Evolutionary conservation across 2,797 vertebrate species (phyloP), one percentile per base, ranked within the genome.

Genomic region (Pseudochirops corinnae): DNA sequence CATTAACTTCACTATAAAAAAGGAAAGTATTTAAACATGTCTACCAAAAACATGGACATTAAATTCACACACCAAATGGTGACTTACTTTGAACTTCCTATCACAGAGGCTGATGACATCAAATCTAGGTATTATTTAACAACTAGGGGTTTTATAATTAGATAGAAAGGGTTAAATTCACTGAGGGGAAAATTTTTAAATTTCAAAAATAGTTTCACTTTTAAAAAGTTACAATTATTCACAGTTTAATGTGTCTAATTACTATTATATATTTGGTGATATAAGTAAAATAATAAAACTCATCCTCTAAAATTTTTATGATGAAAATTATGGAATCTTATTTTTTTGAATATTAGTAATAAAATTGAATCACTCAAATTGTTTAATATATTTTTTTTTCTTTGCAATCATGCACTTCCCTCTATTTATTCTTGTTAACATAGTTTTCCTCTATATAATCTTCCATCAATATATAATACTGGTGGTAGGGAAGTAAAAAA

Each of bases 381-480:
- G 0, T 33, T 92, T 91, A 55, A 55, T 50, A 57, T 92, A 5
- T 0, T 9, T 67, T 9, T 87, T 74, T 92, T 1, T 92, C 24
- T 58, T 92, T 87, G n/a, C 10, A 62, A 14, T 56, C 13, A 91
- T 24, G 55, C 57, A 39, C 55, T 93, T 93, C 24, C 18, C 91
- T 50, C 91, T 96, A 91, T 92, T 39, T 18, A 92, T 87, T 91
- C 50, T 92, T 95, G 92, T 96, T 94, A 16, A 56, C 74, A 4
- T 96, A 55, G 93, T 97, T 94, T 97, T 58, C 87, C 95, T 5
- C 21, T 93, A 16, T 56, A 4, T 94, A 55, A 46, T 33, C 82
- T 98, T 97, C 13, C 33, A n/a, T 96, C 95, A 26, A 52, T 97
- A 96, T 95, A 97, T 95, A 96, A 4, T 39, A 96, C 96, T 98